Evolutionary conservation across 2,113 vertebrate species (phyloP), one percentile per base, ranked within the genome.

Genomic region (Nanger granti): DNA sequence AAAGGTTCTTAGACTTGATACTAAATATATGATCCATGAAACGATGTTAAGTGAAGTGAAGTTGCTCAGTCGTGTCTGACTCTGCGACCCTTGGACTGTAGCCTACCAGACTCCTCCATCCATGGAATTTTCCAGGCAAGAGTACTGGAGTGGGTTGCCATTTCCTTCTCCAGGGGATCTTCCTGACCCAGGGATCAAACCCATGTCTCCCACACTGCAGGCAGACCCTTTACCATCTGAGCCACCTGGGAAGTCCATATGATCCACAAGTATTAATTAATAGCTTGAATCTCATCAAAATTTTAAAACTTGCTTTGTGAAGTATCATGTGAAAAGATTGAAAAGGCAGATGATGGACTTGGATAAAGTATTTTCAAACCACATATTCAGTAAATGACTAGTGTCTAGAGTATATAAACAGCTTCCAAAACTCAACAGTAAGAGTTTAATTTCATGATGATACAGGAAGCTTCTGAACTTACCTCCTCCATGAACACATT

Each of bases 1-100:
- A 49, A 90, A 7, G 54, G 26, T 84, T 90, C 31, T 84, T 76
- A 76, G 54, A 86, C 69, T 95, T 95, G 26, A 91, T 26, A 57
- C n/a, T 57, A 66, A 92, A 80, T 37, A 37, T 31, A 57, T 95
- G 66, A 69, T 37, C 18, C 34, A 5, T 37, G 66, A 87, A 66
- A 29, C 0, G 0, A 66, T n/a, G 64, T 66, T 14, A 66, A 66
- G 34, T 66, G 64, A 69, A 69, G 17, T 69, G 62, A 34, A 64
- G 59, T 13, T n/a, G 8, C 18, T 69, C 18, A 73, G 66, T 37
- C 2, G 0, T 11, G 66, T 73, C n/a, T 0, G 4, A 73, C n/a
- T 73, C 66, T 73, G 66, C 0, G 4, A 73, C 9, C 66, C 8
- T 18, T 22, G 18, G n/a, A 37, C n/a, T 37, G 9, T 22, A 73